These are phyloP conservation scores for Synodontis membranacea DNA, from an alignment of 2,113 vertebrate genomes.

Conservation along the genomic window DNA sequence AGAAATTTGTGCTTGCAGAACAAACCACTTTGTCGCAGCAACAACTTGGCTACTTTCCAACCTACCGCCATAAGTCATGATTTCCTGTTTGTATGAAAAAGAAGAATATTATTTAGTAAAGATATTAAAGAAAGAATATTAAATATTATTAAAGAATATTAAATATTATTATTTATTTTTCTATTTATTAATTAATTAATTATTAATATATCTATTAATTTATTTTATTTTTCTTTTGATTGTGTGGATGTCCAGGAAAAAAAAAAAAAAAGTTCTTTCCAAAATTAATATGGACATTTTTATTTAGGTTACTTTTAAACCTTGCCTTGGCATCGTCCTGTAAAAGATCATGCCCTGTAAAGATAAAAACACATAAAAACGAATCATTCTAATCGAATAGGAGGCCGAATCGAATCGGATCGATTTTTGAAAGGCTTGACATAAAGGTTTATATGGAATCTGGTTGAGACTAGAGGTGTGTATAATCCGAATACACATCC, in stretches of 20 bases:
- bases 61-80: background rate
- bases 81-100: background rate
- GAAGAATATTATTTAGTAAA: too few relatives aligned
- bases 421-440: background rate
- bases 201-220: too few relatives aligned
- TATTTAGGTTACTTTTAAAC: background rate
- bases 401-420: too few relatives aligned
- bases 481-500: background rate
- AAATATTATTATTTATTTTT: too few relatives aligned
- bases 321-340: background rate
- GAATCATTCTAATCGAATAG: too few relatives aligned
- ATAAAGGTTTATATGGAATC: background rate
- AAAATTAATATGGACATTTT: background rate
- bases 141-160: too few relatives aligned
- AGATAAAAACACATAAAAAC: too few relatives aligned
- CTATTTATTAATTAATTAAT: too few relatives aligned
- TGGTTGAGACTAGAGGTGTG: background rate
- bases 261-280: background rate
- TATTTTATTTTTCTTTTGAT: background rate
- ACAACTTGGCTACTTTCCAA: background rate
- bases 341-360: too few relatives aligned
- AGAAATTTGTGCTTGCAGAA: slow-evolving; percentile 18
- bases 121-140: too few relatives aligned
- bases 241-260: background rate
- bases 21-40: background rate